Percentiles rank a stretch among this genome's conserved stretches.
These are phyloP conservation scores for Perithous albicinctus DNA, from an alignment of 2,888 invertebrate species.

Conservation along the genomic window DNA sequence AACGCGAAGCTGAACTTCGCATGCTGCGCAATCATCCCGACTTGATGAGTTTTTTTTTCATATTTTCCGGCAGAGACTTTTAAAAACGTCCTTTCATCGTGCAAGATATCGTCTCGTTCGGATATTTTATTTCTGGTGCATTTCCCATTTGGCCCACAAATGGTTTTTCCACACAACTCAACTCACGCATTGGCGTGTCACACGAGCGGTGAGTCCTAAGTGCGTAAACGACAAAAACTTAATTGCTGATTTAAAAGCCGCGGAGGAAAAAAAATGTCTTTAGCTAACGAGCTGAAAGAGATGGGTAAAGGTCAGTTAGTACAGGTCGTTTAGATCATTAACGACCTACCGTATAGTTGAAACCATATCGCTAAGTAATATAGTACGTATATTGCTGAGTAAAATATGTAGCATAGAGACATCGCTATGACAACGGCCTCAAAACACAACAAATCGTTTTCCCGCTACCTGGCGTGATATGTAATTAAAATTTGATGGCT, in stretches of 20 bases:
- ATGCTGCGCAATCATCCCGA: slow-evolving; percentile 79
- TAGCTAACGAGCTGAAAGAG: slow-evolving; percentile 9
- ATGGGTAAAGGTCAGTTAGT: slow-evolving; percentile 13
- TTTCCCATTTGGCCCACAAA: background rate
- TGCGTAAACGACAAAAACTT: background rate
- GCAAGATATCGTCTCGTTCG: slow-evolving; percentile 69
- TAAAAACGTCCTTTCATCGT: slow-evolving; percentile 80
- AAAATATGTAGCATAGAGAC: slow-evolving; percentile 30
- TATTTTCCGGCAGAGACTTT: slow-evolving; percentile 80
- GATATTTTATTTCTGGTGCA: background rate
- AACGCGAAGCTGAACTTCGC: background rate
- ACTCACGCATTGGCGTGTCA: background rate
- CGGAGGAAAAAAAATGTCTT: background rate
- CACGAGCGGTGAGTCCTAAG: background rate
- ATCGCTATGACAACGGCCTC: slow-evolving; percentile 58
- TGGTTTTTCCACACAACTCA: background rate
- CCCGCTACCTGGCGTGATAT: slow-evolving; percentile 41
- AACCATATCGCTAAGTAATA: slow-evolving; percentile 6
- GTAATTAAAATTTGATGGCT: slow-evolving; percentile 55
- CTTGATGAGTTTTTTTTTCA: slow-evolving; percentile 80
- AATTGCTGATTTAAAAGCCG: background rate
- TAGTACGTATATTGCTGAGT: slow-evolving; percentile 21
- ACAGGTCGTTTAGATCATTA: slow-evolving; percentile 46
- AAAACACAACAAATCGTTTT: slow-evolving; percentile 61
- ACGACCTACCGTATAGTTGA: background rate